Base-by-base conservation (phyloP, 1,140 invertebrate species). In the Leptonema lineaticorne region DNA sequence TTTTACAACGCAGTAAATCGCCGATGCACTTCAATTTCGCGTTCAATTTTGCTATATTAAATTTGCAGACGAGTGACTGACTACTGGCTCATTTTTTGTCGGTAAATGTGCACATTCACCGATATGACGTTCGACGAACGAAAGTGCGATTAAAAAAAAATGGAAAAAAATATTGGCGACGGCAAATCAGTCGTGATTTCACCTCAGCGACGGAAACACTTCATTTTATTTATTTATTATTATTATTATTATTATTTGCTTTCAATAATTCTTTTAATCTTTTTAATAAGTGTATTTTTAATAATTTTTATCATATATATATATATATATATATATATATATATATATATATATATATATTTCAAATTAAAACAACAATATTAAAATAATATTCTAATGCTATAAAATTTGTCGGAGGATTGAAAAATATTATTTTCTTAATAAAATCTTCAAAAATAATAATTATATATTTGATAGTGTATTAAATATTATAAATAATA, bases 161-260 rank as follows among this genome's bases (percentile, higher is more conserved):
- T 30, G 41, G 48, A 63, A 45, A 69, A 69, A 69, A 69, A 48
- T 69, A 62, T 69, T 65, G 20, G 53, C 63, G 28, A 69, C n/a
- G 28, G 65, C n/a, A 59, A 62, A 69, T 69, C 68, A 69, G 68
- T 69, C 53, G 58, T 69, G 65, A 69, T 69, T 69, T 65, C 41
- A 63, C 24, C 62, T 24, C 63, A 53, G 57, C 3, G 46, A 53
- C 29, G 68, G 11, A 37, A 65, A 53, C 68, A 69, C 68, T 33
- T 11, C 30, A 33, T 33, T 33, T 33, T 33, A 11, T 33, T 5
- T 33, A 33, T 6, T 33, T 6, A 8, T 48, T 7, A 48, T 48
- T 16, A 48, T 16, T 48, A 48, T 16, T 48, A 16, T 16, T 16
- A 48, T 48, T 48, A n/a, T n/a, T n/a, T 48, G 45, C 20, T 16